A percentile compares a stretch with the other conserved stretches of the same genome.
Evolutionary conservation across 2,888 invertebrate genomes (phyloP).

Genomic region (Ichneumoninae sp.): DNA sequence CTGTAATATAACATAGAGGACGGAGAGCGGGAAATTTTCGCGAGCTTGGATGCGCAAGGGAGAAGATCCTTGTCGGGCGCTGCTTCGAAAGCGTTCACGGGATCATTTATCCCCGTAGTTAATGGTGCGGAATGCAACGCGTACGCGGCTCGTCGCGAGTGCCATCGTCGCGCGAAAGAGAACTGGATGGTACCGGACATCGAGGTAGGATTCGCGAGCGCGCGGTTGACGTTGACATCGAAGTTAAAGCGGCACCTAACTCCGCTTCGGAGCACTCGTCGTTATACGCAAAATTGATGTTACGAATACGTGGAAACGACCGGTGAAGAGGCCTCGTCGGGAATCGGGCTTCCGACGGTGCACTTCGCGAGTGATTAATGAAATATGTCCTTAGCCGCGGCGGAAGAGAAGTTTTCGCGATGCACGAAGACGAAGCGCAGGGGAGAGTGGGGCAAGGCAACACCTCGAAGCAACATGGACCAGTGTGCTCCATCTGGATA

Average conservation of each 20-base stretch:
- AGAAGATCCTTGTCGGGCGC: constrained; percentile 9
- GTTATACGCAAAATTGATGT: constrained; percentile 73
- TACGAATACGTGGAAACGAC: constrained; percentile 53
- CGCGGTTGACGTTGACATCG: constrained; percentile 68
- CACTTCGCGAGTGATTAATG: constrained; percentile 41
- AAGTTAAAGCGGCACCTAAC: constrained; percentile 68
- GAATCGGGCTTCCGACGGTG: neutral
- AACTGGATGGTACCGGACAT: neutral
- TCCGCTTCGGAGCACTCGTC: constrained; percentile 59
- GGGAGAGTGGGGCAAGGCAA: neutral
- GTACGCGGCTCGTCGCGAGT: constrained; percentile 12
- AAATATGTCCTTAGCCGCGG: neutral
- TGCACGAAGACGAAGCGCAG: neutral
- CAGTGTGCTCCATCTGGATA: neutral
- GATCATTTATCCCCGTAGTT: constrained; percentile 76
- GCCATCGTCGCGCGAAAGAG: constrained; percentile 25
- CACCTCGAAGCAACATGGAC: neutral
- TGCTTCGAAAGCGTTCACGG: constrained; percentile 59
- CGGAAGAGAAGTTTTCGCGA: neutral
- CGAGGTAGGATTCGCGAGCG: constrained; percentile 33
- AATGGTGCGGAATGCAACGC: constrained; percentile 67
- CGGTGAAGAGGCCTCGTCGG: neutral
- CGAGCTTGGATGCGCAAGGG: neutral
- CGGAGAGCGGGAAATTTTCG: constrained; percentile 9
- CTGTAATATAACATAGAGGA: neutral